These are phyloP conservation scores for Tetrax tetrax DNA, from an alignment of 2,113 vertebrate species.

Conservation along the genomic window DNA sequence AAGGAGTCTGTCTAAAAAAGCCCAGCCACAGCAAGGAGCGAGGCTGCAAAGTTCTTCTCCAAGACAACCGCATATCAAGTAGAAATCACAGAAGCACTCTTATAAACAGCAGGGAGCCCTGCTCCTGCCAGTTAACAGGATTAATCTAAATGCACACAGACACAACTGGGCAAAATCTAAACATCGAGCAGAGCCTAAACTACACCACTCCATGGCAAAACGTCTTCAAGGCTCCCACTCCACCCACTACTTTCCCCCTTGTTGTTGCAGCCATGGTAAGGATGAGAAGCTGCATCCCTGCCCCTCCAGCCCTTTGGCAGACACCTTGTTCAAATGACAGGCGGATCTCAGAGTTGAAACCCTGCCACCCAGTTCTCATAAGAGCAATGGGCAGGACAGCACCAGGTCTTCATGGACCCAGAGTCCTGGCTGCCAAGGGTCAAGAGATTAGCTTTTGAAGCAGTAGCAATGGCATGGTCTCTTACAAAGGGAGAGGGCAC, in stretches of 20 bases:
- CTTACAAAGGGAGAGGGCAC: not conserved
- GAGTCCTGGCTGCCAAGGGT: not conserved
- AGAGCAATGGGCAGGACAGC: not conserved
- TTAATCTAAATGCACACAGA: slow-evolving; percentile 69
- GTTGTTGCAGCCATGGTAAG: not conserved
- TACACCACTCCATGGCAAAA: not conserved
- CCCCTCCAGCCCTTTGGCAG: not conserved
- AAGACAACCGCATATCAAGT: slow-evolving; percentile 31
- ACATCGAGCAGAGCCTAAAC: slow-evolving; percentile 44
- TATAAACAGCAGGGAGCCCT: slow-evolving; percentile 58
- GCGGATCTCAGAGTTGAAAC: not conserved
- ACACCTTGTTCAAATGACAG: not conserved
- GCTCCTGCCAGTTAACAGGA: slow-evolving; percentile 61
- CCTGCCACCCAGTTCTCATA: not conserved
- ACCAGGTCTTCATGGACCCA: not conserved
- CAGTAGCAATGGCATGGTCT: not conserved
- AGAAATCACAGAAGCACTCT: slow-evolving; percentile 56
- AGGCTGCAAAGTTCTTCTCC: not conserved
- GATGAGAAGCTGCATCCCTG: not conserved
- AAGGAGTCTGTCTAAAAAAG: not conserved
- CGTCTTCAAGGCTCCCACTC: not conserved
- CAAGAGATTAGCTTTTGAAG: not conserved
- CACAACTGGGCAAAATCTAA: slow-evolving; percentile 69
- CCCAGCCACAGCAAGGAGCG: not conserved
- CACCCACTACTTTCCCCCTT: not conserved